A percentile compares a stretch with the other conserved stretches of the same genome.
Conservation (phyloP, 2,888 invertebrate species). For the Hirudinaria manillensis region DNA sequence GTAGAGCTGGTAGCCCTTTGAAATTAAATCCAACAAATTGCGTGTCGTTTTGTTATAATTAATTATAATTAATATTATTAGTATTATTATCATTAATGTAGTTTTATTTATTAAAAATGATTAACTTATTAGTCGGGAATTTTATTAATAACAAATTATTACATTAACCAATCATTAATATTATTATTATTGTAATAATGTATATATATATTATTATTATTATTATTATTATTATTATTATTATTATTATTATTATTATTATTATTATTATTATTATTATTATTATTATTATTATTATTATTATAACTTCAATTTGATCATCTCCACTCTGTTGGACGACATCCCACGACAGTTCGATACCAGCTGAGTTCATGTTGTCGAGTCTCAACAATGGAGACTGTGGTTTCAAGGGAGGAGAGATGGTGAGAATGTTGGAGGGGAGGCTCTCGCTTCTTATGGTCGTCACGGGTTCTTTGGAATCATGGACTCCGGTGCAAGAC, state of each 20-base stretch:
- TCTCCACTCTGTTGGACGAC: constrained; percentile 25
- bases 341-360: constrained; percentile 53
- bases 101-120: too few relatives aligned
- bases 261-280: too few relatives aligned
- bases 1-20: constrained; percentile 53
- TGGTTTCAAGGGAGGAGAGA: constrained; percentile 48
- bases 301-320: constrained; percentile 34
- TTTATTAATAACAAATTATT: too few relatives aligned
- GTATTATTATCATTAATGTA: not conserved
- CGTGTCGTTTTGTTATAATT: too few relatives aligned
- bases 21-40: not conserved
- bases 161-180: too few relatives aligned
- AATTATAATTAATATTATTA: not conserved
- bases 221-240: too few relatives aligned
- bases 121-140: too few relatives aligned
- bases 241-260: too few relatives aligned
- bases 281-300: too few relatives aligned
- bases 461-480: constrained; percentile 19
- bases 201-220: too few relatives aligned
- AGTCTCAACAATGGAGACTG: constrained; percentile 50
- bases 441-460: constrained; percentile 45
- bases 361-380: constrained; percentile 51
- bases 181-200: too few relatives aligned
- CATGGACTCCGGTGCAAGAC: not conserved
- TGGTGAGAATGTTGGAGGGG: constrained; percentile 49